Evolutionary conservation across 2,113 vertebrate species (phyloP), one percentile per base, ranked within the genome.

Genomic region (Athene cunicularia): DNA sequence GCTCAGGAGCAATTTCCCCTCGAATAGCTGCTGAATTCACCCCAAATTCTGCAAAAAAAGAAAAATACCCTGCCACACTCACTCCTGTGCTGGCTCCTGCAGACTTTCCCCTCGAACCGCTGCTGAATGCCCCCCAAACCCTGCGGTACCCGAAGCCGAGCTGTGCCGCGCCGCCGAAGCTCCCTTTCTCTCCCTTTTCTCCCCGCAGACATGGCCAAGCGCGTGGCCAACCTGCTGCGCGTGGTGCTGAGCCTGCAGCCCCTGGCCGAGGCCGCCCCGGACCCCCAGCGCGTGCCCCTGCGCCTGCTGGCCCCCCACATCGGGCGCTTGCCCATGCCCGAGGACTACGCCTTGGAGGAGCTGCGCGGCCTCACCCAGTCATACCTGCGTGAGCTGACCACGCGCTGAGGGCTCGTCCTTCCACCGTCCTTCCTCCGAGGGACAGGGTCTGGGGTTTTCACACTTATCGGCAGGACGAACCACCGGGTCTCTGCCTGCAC

Each of bases 281-380:
- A 98, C 27, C 72, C 96, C 50, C 98, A 96, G 63, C 96, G 66
- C 12, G 94, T 99, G 43, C 99, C 99, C 0, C 97, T 99, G 11
- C 97, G 98, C 41, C 98, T 99, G 52, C 98, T 99, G 28, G 99
- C 98, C 3, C 99, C 99, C 3, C 99, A 99, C 97, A 97, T 99
- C 17, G 98, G 98, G 10, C 98, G 98, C 12, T 98, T 99, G 55
- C 99, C 99, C 16, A 99, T 99, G 99, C 99, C 99, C 0, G 99
- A 99, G 96, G 99, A 99, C 97, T 99, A 99, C 14, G 98, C 99
- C 45, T 96, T 99, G 97, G 99, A 99, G 95, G 99, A 99, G 95
- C 99, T 99, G 28, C 98, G 99, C 4, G 97, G 98, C 67, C 99
- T 99, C 90, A 99, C 99, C 5, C 99, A 99, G 97, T 98, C 99